These are phyloP conservation scores for Keiferia lycopersicella DNA, from an alignment of 2,888 invertebrate species.

Conservation along the genomic window DNA sequence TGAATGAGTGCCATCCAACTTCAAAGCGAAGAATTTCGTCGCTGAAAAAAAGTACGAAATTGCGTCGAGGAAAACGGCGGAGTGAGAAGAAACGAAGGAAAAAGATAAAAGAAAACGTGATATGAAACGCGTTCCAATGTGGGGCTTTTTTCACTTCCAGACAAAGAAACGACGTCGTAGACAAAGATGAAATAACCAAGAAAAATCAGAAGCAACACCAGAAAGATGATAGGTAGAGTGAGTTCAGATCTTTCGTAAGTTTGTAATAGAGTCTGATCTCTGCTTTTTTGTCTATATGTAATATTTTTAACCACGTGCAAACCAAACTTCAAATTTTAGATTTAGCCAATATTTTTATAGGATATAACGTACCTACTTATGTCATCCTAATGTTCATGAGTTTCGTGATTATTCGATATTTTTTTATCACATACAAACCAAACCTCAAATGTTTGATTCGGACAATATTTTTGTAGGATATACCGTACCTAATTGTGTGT, in stretches of 20 bases:
- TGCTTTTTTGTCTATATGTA: too few species aligned
- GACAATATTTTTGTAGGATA: too few species aligned
- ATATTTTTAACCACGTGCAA: too few species aligned
- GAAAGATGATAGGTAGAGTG: background rate
- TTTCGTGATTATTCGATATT: too few species aligned
- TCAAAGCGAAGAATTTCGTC: conserved; percentile 7
- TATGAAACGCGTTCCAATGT: conserved; percentile 57
- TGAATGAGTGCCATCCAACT: background rate
- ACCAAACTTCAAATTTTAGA: too few species aligned
- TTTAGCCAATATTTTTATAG: too few species aligned
- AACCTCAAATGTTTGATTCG: too few species aligned
- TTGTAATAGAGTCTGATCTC: too few species aligned
- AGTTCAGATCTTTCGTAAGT: background rate
- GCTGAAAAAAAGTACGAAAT: conserved; percentile 15
- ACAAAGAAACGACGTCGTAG: conserved; percentile 39
- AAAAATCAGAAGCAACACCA: background rate
- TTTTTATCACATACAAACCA: too few species aligned
- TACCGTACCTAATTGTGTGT: too few species aligned
- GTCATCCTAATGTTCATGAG: too few species aligned
- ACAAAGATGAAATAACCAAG: conserved; percentile 38
- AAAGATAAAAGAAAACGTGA: conserved; percentile 37
- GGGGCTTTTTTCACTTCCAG: conserved; percentile 50
- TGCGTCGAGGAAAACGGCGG: conserved; percentile 21
- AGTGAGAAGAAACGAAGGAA: conserved; percentile 19
- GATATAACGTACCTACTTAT: too few species aligned